Evolutionary conservation across 2,797 vertebrate species (phyloP).

Genomic region (Tolypeutes matacus): DNA sequence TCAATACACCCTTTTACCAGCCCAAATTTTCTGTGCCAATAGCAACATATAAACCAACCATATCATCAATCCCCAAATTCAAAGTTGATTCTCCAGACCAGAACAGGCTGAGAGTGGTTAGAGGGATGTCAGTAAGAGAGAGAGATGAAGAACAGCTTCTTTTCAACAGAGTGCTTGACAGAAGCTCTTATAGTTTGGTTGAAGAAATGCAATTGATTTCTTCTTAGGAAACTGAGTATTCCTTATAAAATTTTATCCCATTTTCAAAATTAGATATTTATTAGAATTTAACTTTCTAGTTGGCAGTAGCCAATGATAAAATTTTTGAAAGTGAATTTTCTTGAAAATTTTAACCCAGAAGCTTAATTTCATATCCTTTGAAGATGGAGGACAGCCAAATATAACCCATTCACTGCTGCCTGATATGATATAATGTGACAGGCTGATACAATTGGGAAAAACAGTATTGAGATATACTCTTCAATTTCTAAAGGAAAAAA

Average conservation of each 20-base stretch:
- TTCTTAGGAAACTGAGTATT: neutral
- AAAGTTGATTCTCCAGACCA: neutral
- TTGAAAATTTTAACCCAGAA: neutral
- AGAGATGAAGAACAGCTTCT: neutral
- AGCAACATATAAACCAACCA: neutral
- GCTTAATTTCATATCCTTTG: neutral
- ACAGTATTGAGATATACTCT: neutral
- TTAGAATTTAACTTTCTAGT: neutral
- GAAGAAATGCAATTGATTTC: neutral
- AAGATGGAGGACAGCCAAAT: neutral
- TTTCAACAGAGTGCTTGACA: neutral
- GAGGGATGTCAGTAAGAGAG: neutral
- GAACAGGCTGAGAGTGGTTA: neutral
- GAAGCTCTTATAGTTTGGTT: neutral
- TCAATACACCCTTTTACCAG: neutral
- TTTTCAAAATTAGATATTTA: slow-evolving; percentile 56
- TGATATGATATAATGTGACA: neutral
- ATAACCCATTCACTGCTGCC: neutral
- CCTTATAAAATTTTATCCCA: neutral
- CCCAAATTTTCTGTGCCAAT: neutral
- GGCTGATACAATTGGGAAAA: neutral
- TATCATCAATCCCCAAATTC: neutral
- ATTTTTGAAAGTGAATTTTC: slow-evolving; percentile 31
- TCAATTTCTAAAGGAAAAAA: neutral
- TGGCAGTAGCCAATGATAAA: neutral